A percentile compares a stretch with the other conserved stretches of the same genome.
Conservation (phyloP, 2,113 vertebrate species). For the Fregetta grallaria region DNA sequence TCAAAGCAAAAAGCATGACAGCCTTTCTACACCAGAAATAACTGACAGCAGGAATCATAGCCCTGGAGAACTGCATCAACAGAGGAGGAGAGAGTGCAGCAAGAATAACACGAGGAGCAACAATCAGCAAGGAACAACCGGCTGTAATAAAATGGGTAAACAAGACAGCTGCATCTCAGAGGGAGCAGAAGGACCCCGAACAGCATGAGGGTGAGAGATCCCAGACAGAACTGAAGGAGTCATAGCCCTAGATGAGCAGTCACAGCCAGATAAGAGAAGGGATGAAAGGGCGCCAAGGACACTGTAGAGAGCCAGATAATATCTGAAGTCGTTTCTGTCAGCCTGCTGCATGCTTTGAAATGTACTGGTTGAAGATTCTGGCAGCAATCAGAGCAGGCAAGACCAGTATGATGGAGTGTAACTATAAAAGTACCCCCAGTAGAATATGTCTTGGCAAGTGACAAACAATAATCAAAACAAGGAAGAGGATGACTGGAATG, state of each 20-base stretch:
- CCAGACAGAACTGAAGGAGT: background rate
- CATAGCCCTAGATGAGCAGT: background rate
- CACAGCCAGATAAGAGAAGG: background rate
- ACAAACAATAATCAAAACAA: conserved; percentile 2
- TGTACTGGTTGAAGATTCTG: conserved; percentile 3
- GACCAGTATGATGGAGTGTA: background rate
- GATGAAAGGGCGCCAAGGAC: background rate
- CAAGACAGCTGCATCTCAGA: conserved; percentile 3
- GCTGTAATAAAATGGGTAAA: background rate
- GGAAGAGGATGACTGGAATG: background rate
- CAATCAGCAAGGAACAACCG: background rate
- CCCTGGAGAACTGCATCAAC: conserved; percentile 16
- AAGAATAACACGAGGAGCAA: background rate
- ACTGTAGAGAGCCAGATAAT: background rate
- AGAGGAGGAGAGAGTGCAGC: background rate
- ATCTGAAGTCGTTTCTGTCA: background rate
- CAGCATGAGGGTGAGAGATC: background rate
- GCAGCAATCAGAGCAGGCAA: background rate
- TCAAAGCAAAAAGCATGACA: conserved; percentile 51
- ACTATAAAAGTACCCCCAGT: background rate
- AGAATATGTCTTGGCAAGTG: background rate
- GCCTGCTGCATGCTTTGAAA: conserved; percentile 17
- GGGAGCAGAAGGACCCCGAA: background rate
- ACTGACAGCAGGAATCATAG: conserved; percentile 44
- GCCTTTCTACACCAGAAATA: conserved; percentile 52